Base-by-base conservation (phyloP, 2,888 invertebrate genomes). In the Ypsolopha scabrella region DNA sequence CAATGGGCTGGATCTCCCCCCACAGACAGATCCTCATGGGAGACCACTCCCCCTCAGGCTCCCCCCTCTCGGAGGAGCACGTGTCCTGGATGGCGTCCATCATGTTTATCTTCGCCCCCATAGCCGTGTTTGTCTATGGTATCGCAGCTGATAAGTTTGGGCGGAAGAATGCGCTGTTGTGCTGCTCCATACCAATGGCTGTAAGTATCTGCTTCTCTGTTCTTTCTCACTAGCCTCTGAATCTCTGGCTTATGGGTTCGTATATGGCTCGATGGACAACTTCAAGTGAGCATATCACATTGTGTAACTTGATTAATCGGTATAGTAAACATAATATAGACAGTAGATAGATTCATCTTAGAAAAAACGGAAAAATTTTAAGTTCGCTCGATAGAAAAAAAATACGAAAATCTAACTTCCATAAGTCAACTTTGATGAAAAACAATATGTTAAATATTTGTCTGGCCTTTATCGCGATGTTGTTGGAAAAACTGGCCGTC, bases 1-100 rank as follows among this genome's bases (percentile, higher is more conserved):
- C 87, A 0, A 80, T 88, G 68, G 89, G 89, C 0, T 90, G 89
- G 88, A 81, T 88, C 6, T 88, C 90, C 0, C 88, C 89, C 0
- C 77, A 88, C 65, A 79, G 87, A 44, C 77, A 75, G 0, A 64
- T 86, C 0, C 76, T 89, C 6, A 80, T 86, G 73, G 78, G 88
- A 0, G 67, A 70, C 1, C 51, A 58, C 0, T 75, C 86, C 0
- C 87, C 88, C 0, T 71, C 87, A 0, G 62, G 61, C 9, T 51
- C 0, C 78, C 75, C 81, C 0, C 58, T 87, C 1, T 67, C 80
- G 0, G 78, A 85, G 55, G 81, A 83, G 53, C 80, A 87, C 35
- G 74, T 88, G 0, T 87, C 89, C 0, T 88, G 89, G 88, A 79
- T 90, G 71, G 89, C 88, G 0, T 88, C 89, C 2, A 75, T 89